Evolutionary conservation across 2,888 invertebrate genomes (phyloP), one percentile per base, ranked within the genome.

Genomic region (Scaptomyza parva): DNA sequence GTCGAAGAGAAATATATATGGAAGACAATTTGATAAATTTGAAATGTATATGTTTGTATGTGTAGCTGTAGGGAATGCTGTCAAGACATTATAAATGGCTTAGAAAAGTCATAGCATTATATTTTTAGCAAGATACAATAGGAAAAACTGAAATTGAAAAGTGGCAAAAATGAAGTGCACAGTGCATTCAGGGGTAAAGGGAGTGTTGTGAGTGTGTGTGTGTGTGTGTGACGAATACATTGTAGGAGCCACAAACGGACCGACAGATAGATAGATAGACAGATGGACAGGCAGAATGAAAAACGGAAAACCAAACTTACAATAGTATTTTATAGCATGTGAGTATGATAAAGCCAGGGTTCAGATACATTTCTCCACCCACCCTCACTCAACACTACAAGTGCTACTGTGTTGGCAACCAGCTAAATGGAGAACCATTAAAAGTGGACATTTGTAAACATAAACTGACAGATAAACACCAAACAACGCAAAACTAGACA

Each of bases 391-490:
- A 35, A 14, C 2, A 8, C 35, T n/a, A n/a, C n/a, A n/a, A 47
- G 47, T 51, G 30, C 24, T 60, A 11, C 11, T 43, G 12, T 55
- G 50, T 39, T 71, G 51, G 48, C 59, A 59, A 44, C 47, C 54
- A 63, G 70, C 76, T 79, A 86, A 83, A 83, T 83, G 82, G 80
- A 63, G 80, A 78, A 69, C 82, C 86, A 83, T 83, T 88, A 83
- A 88, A 86, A 83, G 77, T 79, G 84, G 86, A 83, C 82, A 86
- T 88, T 88, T 83, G 86, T 83, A 83, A 88, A 83, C 82, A 82
- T 83, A 83, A 83, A 88, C 82, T 86, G 88, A 88, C 88, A 83
- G 82, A 83, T 88, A 83, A 83, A 83, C 88, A 88, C 88, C 84
- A 80, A 63, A 48, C 44, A 37, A 17, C 37, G 37, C 17, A 17